A percentile compares a stretch with the other conserved stretches of the same genome.
These are phyloP conservation scores for Enteromius mattozi DNA, from an alignment of 2,797 vertebrate genomes.

Conservation along the genomic window DNA sequence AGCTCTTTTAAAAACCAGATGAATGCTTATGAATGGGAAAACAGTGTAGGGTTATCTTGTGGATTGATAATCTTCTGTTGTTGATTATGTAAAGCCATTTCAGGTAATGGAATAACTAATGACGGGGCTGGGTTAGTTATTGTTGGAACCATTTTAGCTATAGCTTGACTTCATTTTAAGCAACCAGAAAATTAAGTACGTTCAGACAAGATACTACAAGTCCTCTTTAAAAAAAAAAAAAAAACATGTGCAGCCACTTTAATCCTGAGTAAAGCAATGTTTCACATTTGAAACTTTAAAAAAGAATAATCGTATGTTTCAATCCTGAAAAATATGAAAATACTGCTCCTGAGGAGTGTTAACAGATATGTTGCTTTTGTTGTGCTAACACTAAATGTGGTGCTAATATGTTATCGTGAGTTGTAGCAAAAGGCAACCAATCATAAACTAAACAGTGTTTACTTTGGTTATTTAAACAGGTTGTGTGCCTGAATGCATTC, in stretches of 20 bases:
- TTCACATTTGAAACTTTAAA: not conserved
- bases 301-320: not conserved
- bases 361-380: not conserved
- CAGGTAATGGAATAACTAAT: constrained; percentile 9
- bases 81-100: constrained; percentile 28
- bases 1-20: constrained; percentile 47
- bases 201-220: not conserved
- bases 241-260: not conserved
- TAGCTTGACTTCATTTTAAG: not conserved
- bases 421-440: not conserved
- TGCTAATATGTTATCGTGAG: not conserved
- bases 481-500: constrained; percentile 1
- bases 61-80: constrained; percentile 19
- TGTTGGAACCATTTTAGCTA: not conserved
- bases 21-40: constrained; percentile 50
- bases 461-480: constrained; percentile 4
- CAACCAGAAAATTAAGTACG: not conserved
- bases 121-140: not conserved
- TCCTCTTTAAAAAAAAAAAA: not conserved
- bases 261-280: not conserved
- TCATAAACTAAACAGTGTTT: not conserved
- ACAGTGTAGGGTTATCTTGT: constrained; percentile 8
- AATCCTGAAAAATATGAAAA: not conserved
- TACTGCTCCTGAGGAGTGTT: not conserved
- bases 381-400: not conserved